Percentiles rank a stretch among this genome's conserved stretches.
Conservation (phyloP, 2,888 invertebrate genomes). For the Ametastegia equiseti region DNA sequence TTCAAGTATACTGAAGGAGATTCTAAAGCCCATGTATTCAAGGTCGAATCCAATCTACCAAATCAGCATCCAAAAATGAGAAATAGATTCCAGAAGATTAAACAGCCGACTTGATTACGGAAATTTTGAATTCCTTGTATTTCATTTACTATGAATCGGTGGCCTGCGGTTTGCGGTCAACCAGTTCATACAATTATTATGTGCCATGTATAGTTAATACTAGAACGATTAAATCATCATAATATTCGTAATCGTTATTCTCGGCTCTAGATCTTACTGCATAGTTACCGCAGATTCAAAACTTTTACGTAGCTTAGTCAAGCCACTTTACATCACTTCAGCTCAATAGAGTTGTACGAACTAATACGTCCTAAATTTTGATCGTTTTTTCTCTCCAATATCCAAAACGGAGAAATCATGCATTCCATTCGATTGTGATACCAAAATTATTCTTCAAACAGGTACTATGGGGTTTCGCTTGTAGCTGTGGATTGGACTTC, state of each 20-base stretch:
- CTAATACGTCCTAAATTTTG: no score
- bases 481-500: conserved; percentile 81
- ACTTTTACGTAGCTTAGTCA: neutral
- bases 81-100: neutral
- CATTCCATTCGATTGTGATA: neutral
- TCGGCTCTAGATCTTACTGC: neutral
- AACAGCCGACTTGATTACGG: neutral
- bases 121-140: neutral
- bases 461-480: conserved; percentile 74
- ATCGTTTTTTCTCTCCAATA: no score
- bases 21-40: neutral
- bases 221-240: neutral
- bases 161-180: neutral
- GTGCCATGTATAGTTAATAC: neutral
- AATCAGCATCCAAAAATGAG: neutral
- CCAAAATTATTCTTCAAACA: conserved; percentile 50
- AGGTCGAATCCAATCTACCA: neutral
- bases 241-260: neutral
- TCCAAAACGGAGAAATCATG: neutral
- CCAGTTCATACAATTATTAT: neutral
- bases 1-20: neutral
- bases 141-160: neutral
- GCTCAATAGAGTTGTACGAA: neutral
- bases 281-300: neutral
- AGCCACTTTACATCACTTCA: neutral